Evolutionary conservation across 2,888 invertebrate genomes (phyloP), one percentile per base, ranked within the genome.

Genomic region (Chrysolina haemoptera): DNA sequence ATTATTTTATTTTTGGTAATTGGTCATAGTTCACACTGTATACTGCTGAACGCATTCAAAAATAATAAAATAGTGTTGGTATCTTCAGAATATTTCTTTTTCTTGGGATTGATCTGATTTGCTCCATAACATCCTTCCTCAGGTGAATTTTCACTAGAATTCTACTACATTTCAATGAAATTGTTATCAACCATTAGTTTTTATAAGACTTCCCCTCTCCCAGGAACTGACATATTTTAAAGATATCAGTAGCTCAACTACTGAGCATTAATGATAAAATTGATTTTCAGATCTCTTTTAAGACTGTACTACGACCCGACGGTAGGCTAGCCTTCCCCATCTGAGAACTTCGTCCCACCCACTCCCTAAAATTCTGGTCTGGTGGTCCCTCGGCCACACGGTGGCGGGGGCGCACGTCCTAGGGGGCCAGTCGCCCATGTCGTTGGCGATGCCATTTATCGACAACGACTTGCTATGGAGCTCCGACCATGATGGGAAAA

Each of bases 391-490:
- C 88, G 86, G 89, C 87, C 88, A 86, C 89, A 90, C 88, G 87
- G 91, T 91, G 91, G 91, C 91, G 91, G 91, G 91, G 89, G 88
- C 91, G 87, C 90, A 90, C 90, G 91, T 90, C 89, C 89, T 90
- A 82, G 87, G 88, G 90, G 87, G 88, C 90, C 87, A 83, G 82
- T 90, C 89, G 87, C 90, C 90, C 90, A 90, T 91, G 89, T 90
- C 91, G 89, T 89, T 93, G 93, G 93, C 94, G 91, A 96, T 96
- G 96, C 96, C 96, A 91, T 97, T 96, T 92, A 96, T 97, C 90
- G 96, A 97, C 91, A 96, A 97, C 92, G 96, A 97, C 89, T 92
- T 96, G 85, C 90, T 95, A 88, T 97, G 97, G 97, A 95, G 96
- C 91, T 95, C 96, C 87, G 96, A 96, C 91, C 96, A 96, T 90